Percentiles rank a stretch among this genome's conserved stretches.
Evolutionary conservation across 2,888 invertebrate species (phyloP).

Genomic region (Falcaria lacertinaria): DNA sequence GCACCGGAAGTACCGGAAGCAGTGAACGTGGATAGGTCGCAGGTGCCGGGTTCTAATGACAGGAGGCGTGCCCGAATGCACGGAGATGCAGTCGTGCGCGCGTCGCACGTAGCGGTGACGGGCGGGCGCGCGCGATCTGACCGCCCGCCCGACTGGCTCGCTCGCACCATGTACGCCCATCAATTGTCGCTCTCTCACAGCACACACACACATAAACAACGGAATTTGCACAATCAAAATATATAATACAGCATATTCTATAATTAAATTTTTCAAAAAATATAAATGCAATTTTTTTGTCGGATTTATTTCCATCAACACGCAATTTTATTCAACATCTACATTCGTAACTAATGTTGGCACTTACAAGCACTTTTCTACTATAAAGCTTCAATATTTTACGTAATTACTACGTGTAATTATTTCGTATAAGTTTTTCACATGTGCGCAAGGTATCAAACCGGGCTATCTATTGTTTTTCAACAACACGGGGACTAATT

Average conservation of each 20-base stretch:
- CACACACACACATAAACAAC: slow-evolving; percentile 1
- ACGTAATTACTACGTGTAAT: too few relatives aligned
- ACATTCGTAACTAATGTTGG: too few relatives aligned
- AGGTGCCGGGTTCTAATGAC: slow-evolving; percentile 20
- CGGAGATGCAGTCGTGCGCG: slow-evolving; percentile 33
- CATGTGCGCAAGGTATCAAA: too few relatives aligned
- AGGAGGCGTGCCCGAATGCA: slow-evolving; percentile 45
- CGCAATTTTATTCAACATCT: too few relatives aligned
- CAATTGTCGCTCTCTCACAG: slow-evolving; percentile 15
- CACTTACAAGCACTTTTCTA: too few relatives aligned
- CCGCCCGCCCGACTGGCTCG: slow-evolving; percentile 49
- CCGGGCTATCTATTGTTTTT: slow-evolving; percentile 15
- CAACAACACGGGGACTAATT: slow-evolving; percentile 21
- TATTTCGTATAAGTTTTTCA: too few relatives aligned
- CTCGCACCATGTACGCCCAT: slow-evolving; percentile 34
- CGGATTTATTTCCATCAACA: too few relatives aligned
- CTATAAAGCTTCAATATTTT: too few relatives aligned
- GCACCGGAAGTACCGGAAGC: slow-evolving; percentile 36
- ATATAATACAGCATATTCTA: too few relatives aligned
- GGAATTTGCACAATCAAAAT: slow-evolving; percentile 8
- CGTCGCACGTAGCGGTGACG: slow-evolving; percentile 22
- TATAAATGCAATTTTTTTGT: too few relatives aligned
- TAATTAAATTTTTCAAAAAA: too few relatives aligned
- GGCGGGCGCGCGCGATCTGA: slow-evolving; percentile 37
- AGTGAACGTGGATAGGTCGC: slow-evolving; percentile 35